Evolutionary conservation across 2,797 vertebrate species (phyloP).

Genomic region (Euphonia xanthogaster): DNA sequence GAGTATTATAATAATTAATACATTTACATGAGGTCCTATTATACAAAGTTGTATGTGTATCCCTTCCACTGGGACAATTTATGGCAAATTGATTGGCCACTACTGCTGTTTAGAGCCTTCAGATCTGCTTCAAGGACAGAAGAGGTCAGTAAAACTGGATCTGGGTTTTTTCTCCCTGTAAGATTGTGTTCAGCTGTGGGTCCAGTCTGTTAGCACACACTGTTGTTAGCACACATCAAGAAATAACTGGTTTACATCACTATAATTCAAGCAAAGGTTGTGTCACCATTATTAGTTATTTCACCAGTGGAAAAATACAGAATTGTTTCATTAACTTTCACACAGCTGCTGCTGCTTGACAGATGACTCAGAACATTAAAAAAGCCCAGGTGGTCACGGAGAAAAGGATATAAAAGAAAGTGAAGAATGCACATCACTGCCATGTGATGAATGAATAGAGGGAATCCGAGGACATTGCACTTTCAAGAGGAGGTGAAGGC

Average conservation of each 20-base stretch:
- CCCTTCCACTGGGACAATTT: not conserved
- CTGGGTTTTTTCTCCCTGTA: not conserved
- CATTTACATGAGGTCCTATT: not conserved
- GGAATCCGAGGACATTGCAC: not conserved
- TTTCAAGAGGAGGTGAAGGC: not conserved
- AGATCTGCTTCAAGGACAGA: not conserved
- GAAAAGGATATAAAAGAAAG: not conserved
- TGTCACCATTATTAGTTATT: not conserved
- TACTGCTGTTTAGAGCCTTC: not conserved
- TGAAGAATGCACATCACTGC: not conserved
- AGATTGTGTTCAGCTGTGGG: not conserved
- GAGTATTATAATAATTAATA: not conserved
- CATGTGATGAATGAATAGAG: not conserved
- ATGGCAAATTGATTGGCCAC: not conserved
- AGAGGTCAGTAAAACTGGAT: not conserved
- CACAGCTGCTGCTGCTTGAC: not conserved
- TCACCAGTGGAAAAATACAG: not conserved
- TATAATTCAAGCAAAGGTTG: not conserved
- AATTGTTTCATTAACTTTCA: not conserved
- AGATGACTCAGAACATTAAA: not conserved
- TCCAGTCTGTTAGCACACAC: not conserved
- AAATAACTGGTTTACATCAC: not conserved
- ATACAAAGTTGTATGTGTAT: not conserved
- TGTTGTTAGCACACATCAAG: not conserved
- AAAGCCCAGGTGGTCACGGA: not conserved